These are phyloP conservation scores for Metellina segmentata DNA, from an alignment of 2,888 invertebrate species.

Conservation along the genomic window DNA sequence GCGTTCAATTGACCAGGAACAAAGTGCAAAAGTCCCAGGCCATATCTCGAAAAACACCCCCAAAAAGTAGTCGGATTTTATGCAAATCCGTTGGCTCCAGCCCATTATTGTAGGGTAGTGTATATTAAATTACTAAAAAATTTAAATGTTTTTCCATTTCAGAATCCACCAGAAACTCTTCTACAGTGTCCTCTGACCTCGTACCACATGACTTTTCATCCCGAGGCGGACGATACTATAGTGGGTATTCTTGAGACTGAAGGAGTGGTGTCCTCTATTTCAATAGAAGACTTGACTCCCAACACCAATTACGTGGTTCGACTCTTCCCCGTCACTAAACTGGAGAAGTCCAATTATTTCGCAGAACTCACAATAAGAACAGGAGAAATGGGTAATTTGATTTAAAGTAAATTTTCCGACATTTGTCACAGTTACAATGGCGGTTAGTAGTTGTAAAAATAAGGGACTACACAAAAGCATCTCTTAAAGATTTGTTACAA, in stretches of 20 bases:
- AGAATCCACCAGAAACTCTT: conserved; percentile 47
- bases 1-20: too few species aligned
- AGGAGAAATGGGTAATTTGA: conserved; percentile 52
- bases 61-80: too few species aligned
- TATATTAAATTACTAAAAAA: too few species aligned
- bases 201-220: conserved; percentile 49
- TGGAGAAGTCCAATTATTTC: conserved; percentile 38
- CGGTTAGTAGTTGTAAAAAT: too few species aligned
- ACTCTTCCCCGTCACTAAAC: conserved; percentile 52
- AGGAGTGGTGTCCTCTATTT: background rate
- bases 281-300: conserved; percentile 44
- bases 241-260: conserved; percentile 13
- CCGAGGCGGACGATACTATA: conserved; percentile 45
- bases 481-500: too few species aligned
- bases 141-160: background rate
- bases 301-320: conserved; percentile 60
- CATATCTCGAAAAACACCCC: too few species aligned
- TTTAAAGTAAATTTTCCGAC: too few species aligned
- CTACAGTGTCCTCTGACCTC: conserved; percentile 45
- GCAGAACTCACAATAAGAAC: conserved; percentile 62
- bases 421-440: too few species aligned
- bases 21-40: too few species aligned
- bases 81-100: too few species aligned
- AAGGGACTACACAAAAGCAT: too few species aligned
- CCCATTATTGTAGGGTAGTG: too few species aligned